Conservation (phyloP, 2,113 vertebrate genomes). For the Grantiella picta region DNA sequence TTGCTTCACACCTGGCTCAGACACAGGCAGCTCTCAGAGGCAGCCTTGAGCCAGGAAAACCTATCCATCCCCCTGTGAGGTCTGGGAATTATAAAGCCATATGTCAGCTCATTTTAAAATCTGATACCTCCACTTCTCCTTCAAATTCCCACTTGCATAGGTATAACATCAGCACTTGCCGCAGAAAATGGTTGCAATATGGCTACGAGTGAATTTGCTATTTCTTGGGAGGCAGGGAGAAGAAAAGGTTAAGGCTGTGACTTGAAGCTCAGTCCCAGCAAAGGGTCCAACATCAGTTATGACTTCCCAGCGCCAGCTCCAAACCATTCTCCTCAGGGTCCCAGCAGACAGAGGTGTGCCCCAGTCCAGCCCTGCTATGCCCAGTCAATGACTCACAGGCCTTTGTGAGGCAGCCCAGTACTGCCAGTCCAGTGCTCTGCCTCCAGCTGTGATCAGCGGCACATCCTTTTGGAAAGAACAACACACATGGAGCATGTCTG, state of each 20-base stretch:
- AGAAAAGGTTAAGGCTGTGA: neutral
- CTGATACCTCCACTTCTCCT: neutral
- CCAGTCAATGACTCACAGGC: neutral
- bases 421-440: neutral
- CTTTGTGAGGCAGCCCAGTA: neutral
- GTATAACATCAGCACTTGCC: neutral
- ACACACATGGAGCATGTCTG: neutral
- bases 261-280: neutral
- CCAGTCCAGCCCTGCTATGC: neutral
- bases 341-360: neutral
- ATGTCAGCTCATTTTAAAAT: neutral
- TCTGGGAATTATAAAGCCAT: neutral
- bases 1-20: neutral
- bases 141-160: neutral
- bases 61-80: neutral
- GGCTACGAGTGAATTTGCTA: neutral
- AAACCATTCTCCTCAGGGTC: fast-evolving
- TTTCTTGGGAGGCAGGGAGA: neutral
- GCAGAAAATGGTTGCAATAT: neutral
- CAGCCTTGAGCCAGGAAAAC: neutral
- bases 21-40: neutral
- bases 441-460: neutral
- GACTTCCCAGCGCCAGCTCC: neutral
- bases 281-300: neutral
- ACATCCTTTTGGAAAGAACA: neutral